phyloP scores from a whole-genome alignment of 1,140 invertebrate species.

The Patella vulgata region DNA sequence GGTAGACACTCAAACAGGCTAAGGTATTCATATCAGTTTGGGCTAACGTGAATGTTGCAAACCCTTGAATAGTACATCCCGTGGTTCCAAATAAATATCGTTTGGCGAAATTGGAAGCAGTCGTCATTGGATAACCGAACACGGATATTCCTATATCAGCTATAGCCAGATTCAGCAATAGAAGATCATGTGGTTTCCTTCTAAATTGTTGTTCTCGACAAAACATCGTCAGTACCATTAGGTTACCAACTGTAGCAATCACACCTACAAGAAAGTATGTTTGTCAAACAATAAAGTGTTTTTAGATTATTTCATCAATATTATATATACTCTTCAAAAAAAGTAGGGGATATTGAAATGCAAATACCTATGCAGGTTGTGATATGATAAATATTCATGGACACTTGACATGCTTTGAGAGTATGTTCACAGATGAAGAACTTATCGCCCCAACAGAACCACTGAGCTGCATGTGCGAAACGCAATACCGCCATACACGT shows the following conservation, averaged over 20 bases:
- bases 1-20: slow-evolving; percentile 19
- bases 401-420: no score
- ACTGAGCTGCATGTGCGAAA: no score
- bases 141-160: slow-evolving; percentile 45
- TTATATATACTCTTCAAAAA: no score
- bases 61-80: slow-evolving; percentile 28
- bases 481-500: no score
- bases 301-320: no score
- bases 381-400: no score
- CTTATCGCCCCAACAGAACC: no score
- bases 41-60: slow-evolving; percentile 20
- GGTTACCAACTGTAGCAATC: slow-evolving; percentile 10
- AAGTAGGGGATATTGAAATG: no score
- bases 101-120: slow-evolving; percentile 38
- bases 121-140: slow-evolving; percentile 45
- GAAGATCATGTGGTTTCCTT: slow-evolving; percentile 20
- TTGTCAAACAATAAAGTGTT: no score
- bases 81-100: slow-evolving; percentile 44
- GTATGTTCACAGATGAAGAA: no score
- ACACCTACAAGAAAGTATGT: not conserved
- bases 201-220: slow-evolving; percentile 18
- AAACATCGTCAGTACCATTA: slow-evolving; percentile 14
- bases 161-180: slow-evolving; percentile 35
- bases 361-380: no score
- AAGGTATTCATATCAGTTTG: slow-evolving; percentile 21